These are phyloP conservation scores for Ommatoiulus sabulosus DNA, from an alignment of 2,888 invertebrate genomes.

Conservation along the genomic window DNA sequence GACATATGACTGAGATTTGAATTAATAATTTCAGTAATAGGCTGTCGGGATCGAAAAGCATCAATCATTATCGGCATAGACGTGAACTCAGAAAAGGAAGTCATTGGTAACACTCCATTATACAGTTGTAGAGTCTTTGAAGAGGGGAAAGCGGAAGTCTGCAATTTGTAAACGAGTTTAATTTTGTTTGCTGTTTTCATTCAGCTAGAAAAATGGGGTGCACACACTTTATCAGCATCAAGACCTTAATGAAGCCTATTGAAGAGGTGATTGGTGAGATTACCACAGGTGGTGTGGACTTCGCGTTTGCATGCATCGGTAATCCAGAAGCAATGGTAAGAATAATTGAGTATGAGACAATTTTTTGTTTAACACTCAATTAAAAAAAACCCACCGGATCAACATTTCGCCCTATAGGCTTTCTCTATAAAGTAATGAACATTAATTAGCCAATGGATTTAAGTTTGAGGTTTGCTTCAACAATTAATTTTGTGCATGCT, in stretches of 20 bases:
- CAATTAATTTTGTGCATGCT: too few species aligned
- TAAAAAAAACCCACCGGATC: too few species aligned
- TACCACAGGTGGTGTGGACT: conserved; percentile 69
- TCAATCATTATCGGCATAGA: conserved; percentile 54
- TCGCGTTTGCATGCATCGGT: conserved; percentile 70
- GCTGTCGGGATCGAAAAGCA: conserved; percentile 51
- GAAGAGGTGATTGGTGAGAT: conserved; percentile 67
- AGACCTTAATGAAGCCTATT: conserved; percentile 65
- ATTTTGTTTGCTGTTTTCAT: neutral
- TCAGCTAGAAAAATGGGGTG: conserved; percentile 66
- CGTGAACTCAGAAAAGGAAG: conserved; percentile 52
- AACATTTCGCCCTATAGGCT: too few species aligned
- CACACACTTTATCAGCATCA: conserved; percentile 69
- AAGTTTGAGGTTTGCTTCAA: too few species aligned
- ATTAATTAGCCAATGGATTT: too few species aligned
- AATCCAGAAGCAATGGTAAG: conserved; percentile 67
- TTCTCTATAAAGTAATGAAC: too few species aligned
- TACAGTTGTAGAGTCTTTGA: too few species aligned
- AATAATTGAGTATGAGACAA: too few species aligned
- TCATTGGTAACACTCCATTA: neutral
- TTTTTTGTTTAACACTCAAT: too few species aligned
- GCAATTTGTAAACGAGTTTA: neutral
- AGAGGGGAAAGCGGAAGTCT: neutral
- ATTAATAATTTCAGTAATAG: neutral
- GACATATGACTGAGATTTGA: too few species aligned